Percentiles rank a stretch among this genome's conserved stretches.
These are phyloP conservation scores for Leptopterna dolabrata DNA, from an alignment of 2,888 invertebrate species.

Conservation along the genomic window DNA sequence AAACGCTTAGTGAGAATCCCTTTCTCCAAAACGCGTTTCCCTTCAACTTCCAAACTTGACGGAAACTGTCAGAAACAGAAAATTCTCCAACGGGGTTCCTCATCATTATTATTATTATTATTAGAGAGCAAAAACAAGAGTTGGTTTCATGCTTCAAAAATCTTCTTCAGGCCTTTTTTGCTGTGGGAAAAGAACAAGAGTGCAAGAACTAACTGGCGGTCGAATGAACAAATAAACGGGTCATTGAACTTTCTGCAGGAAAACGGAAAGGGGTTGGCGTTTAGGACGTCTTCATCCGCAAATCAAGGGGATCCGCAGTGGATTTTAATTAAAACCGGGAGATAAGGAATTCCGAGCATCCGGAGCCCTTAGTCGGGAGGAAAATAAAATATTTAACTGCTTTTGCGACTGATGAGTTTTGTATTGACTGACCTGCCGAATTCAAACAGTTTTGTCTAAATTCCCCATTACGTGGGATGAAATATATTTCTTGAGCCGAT, in stretches of 20 bases:
- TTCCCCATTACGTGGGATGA: too few species aligned
- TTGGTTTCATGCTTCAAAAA: neutral
- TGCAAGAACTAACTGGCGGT: neutral
- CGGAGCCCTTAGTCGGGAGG: neutral
- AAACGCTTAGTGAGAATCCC: neutral
- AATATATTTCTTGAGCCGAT: too few species aligned
- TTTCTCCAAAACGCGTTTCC: neutral
- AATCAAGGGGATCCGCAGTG: conserved; percentile 3
- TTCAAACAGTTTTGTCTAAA: too few species aligned
- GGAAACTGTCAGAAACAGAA: conserved; percentile 8
- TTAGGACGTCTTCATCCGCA: conserved; percentile 6
- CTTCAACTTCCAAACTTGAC: neutral
- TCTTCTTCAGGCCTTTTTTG: neutral
- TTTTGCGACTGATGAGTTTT: neutral
- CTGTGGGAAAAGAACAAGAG: too few species aligned
- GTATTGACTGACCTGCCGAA: neutral
- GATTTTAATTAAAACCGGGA: conserved; percentile 7
- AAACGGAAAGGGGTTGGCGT: neutral
- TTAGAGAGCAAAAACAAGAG: neutral
- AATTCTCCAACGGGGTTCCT: neutral
- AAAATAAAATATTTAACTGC: conserved; percentile 2
- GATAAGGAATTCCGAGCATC: neutral
- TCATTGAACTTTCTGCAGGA: neutral
- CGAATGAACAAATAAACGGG: neutral
- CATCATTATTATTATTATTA: neutral